phyloP scores from a whole-genome alignment of 2,888 invertebrate species.

The Dusona sp. region DNA sequence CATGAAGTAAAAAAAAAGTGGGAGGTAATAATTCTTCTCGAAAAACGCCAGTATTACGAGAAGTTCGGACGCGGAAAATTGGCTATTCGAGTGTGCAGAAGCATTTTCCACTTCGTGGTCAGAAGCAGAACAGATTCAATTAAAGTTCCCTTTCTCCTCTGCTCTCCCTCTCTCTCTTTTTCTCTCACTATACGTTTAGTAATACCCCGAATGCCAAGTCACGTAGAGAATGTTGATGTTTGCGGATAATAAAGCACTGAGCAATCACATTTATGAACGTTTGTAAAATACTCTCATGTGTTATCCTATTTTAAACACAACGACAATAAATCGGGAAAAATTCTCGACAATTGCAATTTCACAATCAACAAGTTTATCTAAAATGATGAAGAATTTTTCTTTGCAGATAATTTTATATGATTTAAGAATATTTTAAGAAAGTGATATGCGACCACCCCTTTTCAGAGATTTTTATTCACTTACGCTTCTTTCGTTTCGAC shows the following conservation, averaged over 20 bases:
- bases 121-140: slow-evolving; percentile 79
- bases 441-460: too few species aligned
- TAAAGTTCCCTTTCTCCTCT: slow-evolving; percentile 66
- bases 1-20: slow-evolving; percentile 23
- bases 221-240: slow-evolving; percentile 71
- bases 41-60: slow-evolving; percentile 35
- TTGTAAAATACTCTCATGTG: slow-evolving; percentile 54
- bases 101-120: slow-evolving; percentile 75
- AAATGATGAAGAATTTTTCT: slow-evolving; percentile 2
- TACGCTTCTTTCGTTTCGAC: too few species aligned
- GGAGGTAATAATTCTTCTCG: slow-evolving; percentile 28
- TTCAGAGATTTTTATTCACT: too few species aligned
- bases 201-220: slow-evolving; percentile 76
- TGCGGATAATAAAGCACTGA: slow-evolving; percentile 70
- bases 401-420: background rate
- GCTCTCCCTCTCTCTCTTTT: slow-evolving; percentile 18
- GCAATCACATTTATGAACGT: slow-evolving; percentile 74
- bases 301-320: background rate
- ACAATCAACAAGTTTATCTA: slow-evolving; percentile 30
- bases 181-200: slow-evolving; percentile 73
- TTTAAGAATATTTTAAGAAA: background rate
- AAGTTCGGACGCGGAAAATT: slow-evolving; percentile 51
- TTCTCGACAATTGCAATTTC: slow-evolving; percentile 49
- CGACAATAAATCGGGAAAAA: background rate
- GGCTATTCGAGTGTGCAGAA: slow-evolving; percentile 66